Base-by-base conservation (phyloP, 2,113 vertebrate genomes). In the Clinocottus analis region DNA sequence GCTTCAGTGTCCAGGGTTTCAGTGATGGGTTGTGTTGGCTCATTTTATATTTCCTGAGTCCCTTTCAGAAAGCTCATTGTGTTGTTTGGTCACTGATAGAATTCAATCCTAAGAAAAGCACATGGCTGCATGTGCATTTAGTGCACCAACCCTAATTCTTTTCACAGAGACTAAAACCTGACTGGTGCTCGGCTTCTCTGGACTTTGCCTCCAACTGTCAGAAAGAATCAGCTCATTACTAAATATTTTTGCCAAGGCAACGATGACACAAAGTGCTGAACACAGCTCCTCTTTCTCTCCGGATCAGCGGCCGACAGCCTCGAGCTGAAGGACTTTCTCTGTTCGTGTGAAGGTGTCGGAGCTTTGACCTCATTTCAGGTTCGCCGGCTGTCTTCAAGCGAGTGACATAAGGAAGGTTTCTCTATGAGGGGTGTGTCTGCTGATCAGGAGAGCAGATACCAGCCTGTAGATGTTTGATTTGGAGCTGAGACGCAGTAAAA, bases 401-500 rank as follows among this genome's bases (percentile, higher is more conserved):
- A 14, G 35, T 27, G 49, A 76, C 72, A 86, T 59, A 56, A 7
- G 53, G 83, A 80, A 72, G 79, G 83, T 93, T 90, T 90, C 85
- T 81, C 74, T 84, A 76, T 58, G 75, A 86, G 47, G 82, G 85
- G 82, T 69, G 88, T 87, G 91, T 72, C 87, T 63, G 62, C 77
- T 63, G 88, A 93, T 89, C 90, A 87, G 85, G 56, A 23, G 14
- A 31, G 72, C 69, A 80, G 87, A 90, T 82, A 89, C 66, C 62
- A 65, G 53, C 31, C 29, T 67, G 53, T 56, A 25, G 60, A 65
- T 82, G 75, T 85, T 88, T 85, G 73, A 84, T 84, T 71, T 79
- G 63, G 63, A 65, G 5, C 27, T 1, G 39, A 45, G 27, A 25
- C 4, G 10, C n/a, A 9, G 25, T 27, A 14, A 61, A 62, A 51